phyloP scores from a whole-genome alignment of 1,140 invertebrate species.

The Drosophila suzukii region DNA sequence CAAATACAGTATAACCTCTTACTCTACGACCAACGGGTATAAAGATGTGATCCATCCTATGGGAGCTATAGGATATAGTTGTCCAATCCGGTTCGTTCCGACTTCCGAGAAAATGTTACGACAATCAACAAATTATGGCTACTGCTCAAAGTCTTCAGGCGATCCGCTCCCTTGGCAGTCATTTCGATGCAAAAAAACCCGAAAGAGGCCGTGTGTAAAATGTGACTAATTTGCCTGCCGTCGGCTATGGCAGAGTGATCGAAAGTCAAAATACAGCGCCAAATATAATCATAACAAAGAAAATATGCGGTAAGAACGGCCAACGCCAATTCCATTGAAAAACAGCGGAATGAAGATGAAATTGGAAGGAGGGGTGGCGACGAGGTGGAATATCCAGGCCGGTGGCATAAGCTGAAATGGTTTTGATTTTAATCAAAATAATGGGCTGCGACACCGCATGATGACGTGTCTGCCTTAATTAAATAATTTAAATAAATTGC shows the following conservation, averaged over 20 bases:
- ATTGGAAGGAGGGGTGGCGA: not conserved
- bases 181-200: constrained; percentile 59
- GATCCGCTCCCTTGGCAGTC: constrained; percentile 54
- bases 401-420: constrained; percentile 71
- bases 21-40: no score
- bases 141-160: constrained; percentile 35
- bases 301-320: constrained; percentile 46
- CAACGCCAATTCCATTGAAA: constrained; percentile 11
- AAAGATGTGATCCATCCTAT: no score
- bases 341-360: not conserved
- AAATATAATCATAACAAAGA: constrained; percentile 71
- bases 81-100: no score
- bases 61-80: no score
- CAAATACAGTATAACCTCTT: no score
- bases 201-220: constrained; percentile 67
- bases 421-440: constrained; percentile 80
- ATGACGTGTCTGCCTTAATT: constrained; percentile 76
- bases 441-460: constrained; percentile 59
- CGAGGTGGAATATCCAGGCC: constrained; percentile 29
- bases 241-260: constrained; percentile 6
- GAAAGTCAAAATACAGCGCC: constrained; percentile 36
- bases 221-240: constrained; percentile 64
- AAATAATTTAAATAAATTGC: constrained; percentile 80
- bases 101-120: no score
- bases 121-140: not conserved